Evolutionary conservation across 1,140 invertebrate genomes (phyloP).

Genomic region (Habropoda laboriosa): DNA sequence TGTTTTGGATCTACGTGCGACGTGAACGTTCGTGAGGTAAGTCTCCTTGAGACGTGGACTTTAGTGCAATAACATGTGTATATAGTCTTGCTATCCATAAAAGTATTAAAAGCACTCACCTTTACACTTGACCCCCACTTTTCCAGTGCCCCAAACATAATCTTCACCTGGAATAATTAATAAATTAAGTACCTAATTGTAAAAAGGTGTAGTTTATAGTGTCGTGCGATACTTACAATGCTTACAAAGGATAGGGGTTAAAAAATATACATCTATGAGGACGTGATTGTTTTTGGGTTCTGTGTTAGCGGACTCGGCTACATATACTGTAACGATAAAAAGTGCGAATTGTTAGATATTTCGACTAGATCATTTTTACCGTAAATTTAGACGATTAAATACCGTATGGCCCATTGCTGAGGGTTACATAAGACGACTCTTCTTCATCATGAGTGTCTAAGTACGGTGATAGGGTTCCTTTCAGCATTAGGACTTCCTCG

Average conservation of each 20-base stretch:
- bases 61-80: not conserved
- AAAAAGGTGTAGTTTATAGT: not conserved
- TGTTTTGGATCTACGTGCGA: conserved; percentile 16
- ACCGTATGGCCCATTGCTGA: conserved; percentile 79
- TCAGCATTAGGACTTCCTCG: conserved; percentile 80
- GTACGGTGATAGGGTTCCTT: conserved; percentile 79
- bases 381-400: conserved; percentile 46
- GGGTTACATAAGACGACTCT: conserved; percentile 79
- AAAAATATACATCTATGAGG: conserved; percentile 79
- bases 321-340: conserved; percentile 73
- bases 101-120: conserved; percentile 72
- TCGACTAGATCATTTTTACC: not conserved
- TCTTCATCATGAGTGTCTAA: conserved; percentile 78
- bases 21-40: not conserved
- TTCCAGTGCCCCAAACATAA: conserved; percentile 85
- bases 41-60: not conserved
- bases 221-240: conserved; percentile 80
- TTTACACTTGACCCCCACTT: conserved; percentile 82
- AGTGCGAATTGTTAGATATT: conserved; percentile 1
- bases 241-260: conserved; percentile 81
- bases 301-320: conserved; percentile 70
- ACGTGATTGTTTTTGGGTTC: conserved; percentile 71
- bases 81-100: not conserved
- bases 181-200: too few species aligned
- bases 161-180: conserved; percentile 81